Evolutionary conservation across 2,797 vertebrate genomes (phyloP), one percentile per base, ranked within the genome.

Genomic region (Capromys pilorides): DNA sequence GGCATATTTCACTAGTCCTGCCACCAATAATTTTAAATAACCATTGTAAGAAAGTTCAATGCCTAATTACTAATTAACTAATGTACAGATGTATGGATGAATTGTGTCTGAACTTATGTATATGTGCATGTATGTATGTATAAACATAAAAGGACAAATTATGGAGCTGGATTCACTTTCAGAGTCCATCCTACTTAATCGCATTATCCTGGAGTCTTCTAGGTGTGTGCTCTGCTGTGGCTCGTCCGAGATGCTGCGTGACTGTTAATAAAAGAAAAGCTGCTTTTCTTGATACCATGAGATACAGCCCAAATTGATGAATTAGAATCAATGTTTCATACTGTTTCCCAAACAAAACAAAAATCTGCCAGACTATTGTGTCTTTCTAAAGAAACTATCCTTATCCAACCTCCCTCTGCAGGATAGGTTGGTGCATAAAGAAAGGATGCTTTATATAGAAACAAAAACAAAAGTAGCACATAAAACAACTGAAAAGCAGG

Each of bases 311-410:
- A 91, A 57, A 94, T 0, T 51, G 13, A 51, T 78, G 19, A 9
- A 14, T 95, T 91, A 28, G 8, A 62, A 88, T 59, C 75, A 59
- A 88, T 84, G n/a, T 9, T 22, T 91, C 33, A 64, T 7, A 71
- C 6, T 88, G 4, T 77, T 57, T 66, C n/a, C 62, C 6, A 61
- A 81, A 78, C 8, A 54, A 91, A 67, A 36, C 16, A 83, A 41
- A 31, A 83, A 39, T 69, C 14, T 77, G 2, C 13, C 39, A 69
- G 33, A 67, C 19, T 4, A 8, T 2, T 62, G 16, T 39, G 11
- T 18, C 7, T 26, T 39, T 3, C 26, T 28, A 18, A 49, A 45
- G 21, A 85, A 59, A 59, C 41, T 66, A 49, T 36, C 85, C 26
- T 22, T 31, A 14, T 10, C 12, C 22, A 8, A 39, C 0, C 5